Base-by-base conservation (phyloP, 2,888 invertebrate genomes). In the Polia nebulosa region DNA sequence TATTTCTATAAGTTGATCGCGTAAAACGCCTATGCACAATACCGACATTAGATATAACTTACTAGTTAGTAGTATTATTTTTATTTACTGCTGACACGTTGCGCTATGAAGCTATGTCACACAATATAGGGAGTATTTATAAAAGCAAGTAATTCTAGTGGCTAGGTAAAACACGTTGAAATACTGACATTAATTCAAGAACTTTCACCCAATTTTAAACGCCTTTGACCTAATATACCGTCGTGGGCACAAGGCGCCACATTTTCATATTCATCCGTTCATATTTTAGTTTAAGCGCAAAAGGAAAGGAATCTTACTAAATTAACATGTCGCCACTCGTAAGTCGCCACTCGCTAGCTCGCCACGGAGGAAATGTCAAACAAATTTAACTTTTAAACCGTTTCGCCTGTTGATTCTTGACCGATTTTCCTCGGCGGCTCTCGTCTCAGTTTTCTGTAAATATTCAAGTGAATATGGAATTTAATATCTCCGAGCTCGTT, bases 341-440 rank as follows among this genome's bases (percentile, higher is more conserved):
- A 11, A 53, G 52, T 29, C 60, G 55, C 25, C 60, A 52, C 64
- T 70, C 51, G n/a, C 47, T 36, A 32, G 41, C 66, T 49, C 61
- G 61, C 76, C 49, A 68, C 72, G 62, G 69, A 41, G 72, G 59
- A 76, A 76, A 76, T 68, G 72, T 80, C 81, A 76, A 76, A 76
- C 61, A 60, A 64, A 78, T 68, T 80, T 72, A 76, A 78, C 66
- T 80, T 80, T 80, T 71, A 72, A 72, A 70, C 65, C 61, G 53
- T 71, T 59, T 60, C 65, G 78, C 74, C 80, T 80, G 81, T 78
- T 80, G 81, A 80, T 64, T 80, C 81, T 76, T 80, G 67, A 80
- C 80, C 78, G 77, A 78, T 76, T 65, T 76, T 65, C 81, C 64
- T 29, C 51, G 27, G 25, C n/a, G 49, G 44, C 47, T 67, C 76